Base-by-base conservation (phyloP, 2,888 invertebrate species). In the Diloba caeruleocephala region DNA sequence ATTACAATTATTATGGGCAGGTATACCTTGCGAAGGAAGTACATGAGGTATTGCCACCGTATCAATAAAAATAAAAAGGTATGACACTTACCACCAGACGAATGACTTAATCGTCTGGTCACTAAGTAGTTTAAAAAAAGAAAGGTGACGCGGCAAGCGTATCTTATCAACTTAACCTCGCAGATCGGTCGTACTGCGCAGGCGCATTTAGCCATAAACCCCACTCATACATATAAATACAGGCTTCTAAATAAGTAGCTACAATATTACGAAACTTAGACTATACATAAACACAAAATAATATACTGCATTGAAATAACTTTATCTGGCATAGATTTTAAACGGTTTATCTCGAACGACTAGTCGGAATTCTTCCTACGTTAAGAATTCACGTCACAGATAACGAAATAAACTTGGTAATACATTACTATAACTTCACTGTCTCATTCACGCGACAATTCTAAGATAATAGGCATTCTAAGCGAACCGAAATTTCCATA, bases 401-500 rank as follows among this genome's bases (percentile, higher is more conserved):
- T 13, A 32, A 48, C 26, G 15, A 67, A 70, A 73, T 59, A 73
- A 64, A 70, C 39, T 56, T 50, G 32, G 41, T 54, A 68, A 55
- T 67, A 31, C 59, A 70, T 71, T 70, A 51, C 45, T 55, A 55
- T 64, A 54, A 61, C 58, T 58, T 49, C 33, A 60, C 43, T 55
- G 31, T 37, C 26, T 51, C 48, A 72, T 70, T 71, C 64, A 54
- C 45, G 46, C 38, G 43, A 59, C 59, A 45, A 64, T 71, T 49
- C 34, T 34, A 21, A 55, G 72, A 74, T 74, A 74, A 72, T 60
- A 70, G 29, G 21, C 43, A 56, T 53, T 52, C 53, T 38, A 54
- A 54, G 28, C 23, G 42, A 55, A 39, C 65, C 68, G 49, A 55
- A 73, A 74, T 77, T 72, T 71, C 66, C 69, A 73, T 71, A 71